Evolutionary conservation across 2,888 invertebrate species (phyloP), one percentile per base, ranked within the genome.

Genomic region (Cephus spinipes): DNA sequence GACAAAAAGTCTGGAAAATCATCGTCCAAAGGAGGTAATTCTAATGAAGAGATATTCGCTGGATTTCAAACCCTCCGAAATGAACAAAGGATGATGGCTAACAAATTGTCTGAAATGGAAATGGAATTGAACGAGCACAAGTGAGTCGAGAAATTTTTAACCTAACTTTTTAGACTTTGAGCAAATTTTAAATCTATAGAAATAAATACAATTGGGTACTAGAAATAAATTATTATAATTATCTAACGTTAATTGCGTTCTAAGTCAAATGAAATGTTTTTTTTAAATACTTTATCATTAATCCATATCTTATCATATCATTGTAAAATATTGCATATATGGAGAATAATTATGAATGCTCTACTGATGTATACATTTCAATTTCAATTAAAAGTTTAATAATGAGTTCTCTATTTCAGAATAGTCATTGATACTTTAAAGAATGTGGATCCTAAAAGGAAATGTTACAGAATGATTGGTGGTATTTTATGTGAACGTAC

Each of bases 61-160:
- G 97, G 96, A 79, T 98, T 99, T 92, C 97, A 98, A 92, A 93
- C 94, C 80, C 93, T 99, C 76, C 94, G 98, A 73, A 95, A 94
- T 85, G 98, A 98, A 90, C 99, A 99, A 92, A 94, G 98, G 87
- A 94, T 94, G 86, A 92, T 98, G 86, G 96, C 97, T 36, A 95
- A 95, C 86, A 98, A 98, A 94, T 94, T 98, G 81, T 95, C 97
- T 1, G 98, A 99, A 92, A 93, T 99, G 87, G 98, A 98, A 93
- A 95, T 96, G 94, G 99, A 99, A 92, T 94, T 97, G 81, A 98
- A 97, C 91, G 99, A 99, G 92, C 98, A 99, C 93, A 98, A 97
- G 98, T 99, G 93, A 93, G 93, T 91, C 40, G 32, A 69, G 55
- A 76, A 76, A 68, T 71, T 73, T 68, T 80, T 88, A 89, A 89